Percentiles rank a stretch among this genome's conserved stretches.
These are phyloP conservation scores for Pegea sp. DNA, from an alignment of 23 tunicate species.

Conservation along the genomic window DNA sequence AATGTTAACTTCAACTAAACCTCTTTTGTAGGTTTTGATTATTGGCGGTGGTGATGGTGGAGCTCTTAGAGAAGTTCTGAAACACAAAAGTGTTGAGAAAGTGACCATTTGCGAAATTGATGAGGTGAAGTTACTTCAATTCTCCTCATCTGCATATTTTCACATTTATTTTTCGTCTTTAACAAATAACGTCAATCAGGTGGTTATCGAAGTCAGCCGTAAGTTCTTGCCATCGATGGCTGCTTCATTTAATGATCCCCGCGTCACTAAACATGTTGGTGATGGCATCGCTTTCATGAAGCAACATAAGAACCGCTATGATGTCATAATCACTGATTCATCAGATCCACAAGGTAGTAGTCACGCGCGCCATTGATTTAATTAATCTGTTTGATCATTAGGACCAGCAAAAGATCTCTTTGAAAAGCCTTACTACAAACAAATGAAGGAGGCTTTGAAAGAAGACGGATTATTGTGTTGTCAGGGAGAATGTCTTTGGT, in stretches of 20 bases:
- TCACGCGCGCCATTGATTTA: no score
- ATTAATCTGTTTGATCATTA: constrained; percentile 3
- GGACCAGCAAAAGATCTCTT: constrained; percentile 74
- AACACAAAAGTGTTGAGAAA: constrained; percentile 39
- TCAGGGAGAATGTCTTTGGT: constrained; percentile 87
- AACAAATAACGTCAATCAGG: constrained; percentile 5
- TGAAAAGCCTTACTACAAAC: constrained; percentile 56
- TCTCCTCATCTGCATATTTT: background rate
- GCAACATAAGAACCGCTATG: constrained; percentile 40
- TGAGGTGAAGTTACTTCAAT: no score
- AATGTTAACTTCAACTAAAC: background rate
- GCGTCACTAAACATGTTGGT: constrained; percentile 35
- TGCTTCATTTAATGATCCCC: constrained; percentile 9
- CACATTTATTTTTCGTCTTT: background rate
- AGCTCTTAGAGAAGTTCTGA: constrained; percentile 53
- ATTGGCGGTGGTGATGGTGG: constrained; percentile 98
- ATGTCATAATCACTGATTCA: constrained; percentile 83
- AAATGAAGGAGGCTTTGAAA: constrained; percentile 35
- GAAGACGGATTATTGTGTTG: constrained; percentile 59
- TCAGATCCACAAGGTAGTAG: constrained; percentile 94
- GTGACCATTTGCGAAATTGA: constrained; percentile 79
- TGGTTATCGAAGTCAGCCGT: constrained; percentile 54
- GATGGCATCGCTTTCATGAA: constrained; percentile 76
- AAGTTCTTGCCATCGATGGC: constrained; percentile 55
- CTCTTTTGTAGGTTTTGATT: constrained; percentile 34